Evolutionary conservation across 2,888 invertebrate species (phyloP), one percentile per base, ranked within the genome.

Genomic region (Coenonympha glycerion): DNA sequence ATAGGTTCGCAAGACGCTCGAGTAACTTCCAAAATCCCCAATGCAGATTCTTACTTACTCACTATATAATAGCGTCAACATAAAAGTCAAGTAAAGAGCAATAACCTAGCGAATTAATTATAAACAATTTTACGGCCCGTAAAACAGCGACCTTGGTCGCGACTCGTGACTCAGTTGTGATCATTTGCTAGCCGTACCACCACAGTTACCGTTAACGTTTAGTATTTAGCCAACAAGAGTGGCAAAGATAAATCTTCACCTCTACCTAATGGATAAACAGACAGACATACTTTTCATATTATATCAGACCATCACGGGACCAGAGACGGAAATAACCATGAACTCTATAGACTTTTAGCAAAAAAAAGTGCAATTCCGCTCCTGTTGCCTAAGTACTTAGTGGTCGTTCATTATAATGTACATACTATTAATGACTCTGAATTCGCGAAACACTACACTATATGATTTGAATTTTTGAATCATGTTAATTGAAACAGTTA

Each of bases 401-500:
- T n/a, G n/a, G 48, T 37, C n/a, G 30, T 40, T 48, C 48, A 52
- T 52, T 52, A 31, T 21, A 42, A 40, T 49, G 47, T 40, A 52
- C 39, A 48, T 48, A n/a, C n/a, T n/a, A 19, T 42, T 31, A 42
- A 18, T 31, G 30, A 31, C 8, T 42, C 31, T n/a, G 31, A 18
- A 22, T 18, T 28, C 28, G 28, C 30, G 13, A 42, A 42, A 19
- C 18, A 42, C 30, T 21, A 18, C 11, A 30, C 21, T 19, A 13
- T 42, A 31, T 15, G 18, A 31, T 42, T 18, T 42, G 42, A 42
- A 31, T 42, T 31, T n/a, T 21, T n/a, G 21, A 30, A 31, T 42
- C 19, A 42, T 21, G 30, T 30, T 19, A 42, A 31, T 19, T 42
- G 42, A 11, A 31, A 30, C 15, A 11, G 18, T 30, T 18, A 30